Evolutionary conservation across 2,113 vertebrate species (phyloP).

Genomic region (Coreoperca whiteheadi): DNA sequence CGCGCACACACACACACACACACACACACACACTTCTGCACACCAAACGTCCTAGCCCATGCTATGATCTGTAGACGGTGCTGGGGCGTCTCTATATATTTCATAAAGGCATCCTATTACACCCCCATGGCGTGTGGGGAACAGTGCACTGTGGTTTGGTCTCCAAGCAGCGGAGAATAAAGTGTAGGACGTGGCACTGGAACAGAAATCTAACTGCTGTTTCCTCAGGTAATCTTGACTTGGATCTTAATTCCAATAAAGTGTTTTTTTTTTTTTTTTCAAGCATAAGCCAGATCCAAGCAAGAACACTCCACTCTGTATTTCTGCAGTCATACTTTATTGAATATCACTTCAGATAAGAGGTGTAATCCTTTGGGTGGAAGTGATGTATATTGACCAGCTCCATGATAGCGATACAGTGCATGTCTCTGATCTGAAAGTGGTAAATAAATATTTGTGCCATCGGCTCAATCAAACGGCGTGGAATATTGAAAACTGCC

Average conservation of each 20-base stretch:
- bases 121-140: conserved; percentile 70
- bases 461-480: conserved; percentile 60
- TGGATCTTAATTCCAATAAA: conserved; percentile 89
- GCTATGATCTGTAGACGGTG: conserved; percentile 73
- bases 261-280: conserved; percentile 77
- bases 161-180: conserved; percentile 75
- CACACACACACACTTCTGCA: conserved; percentile 18
- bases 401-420: conserved; percentile 75
- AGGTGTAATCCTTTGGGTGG: conserved; percentile 84
- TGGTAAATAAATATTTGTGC: conserved; percentile 79
- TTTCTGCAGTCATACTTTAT: conserved; percentile 87
- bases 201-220: conserved; percentile 83
- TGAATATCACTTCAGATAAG: conserved; percentile 91
- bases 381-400: conserved; percentile 89
- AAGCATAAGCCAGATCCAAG: conserved; percentile 79
- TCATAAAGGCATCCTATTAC: conserved; percentile 82
- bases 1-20: conserved; percentile 23
- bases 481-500: conserved; percentile 53
- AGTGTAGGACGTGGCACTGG: conserved; percentile 70
- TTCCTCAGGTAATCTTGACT: conserved; percentile 85
- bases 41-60: conserved; percentile 44
- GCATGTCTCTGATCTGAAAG: conserved; percentile 65
- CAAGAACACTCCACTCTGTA: conserved; percentile 82
- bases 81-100: conserved; percentile 72
- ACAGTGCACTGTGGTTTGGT: conserved; percentile 67